A percentile compares a stretch with the other conserved stretches of the same genome.
phyloP scores from a whole-genome alignment of 2,888 invertebrate genomes.

The Alentia gelatinosa region DNA sequence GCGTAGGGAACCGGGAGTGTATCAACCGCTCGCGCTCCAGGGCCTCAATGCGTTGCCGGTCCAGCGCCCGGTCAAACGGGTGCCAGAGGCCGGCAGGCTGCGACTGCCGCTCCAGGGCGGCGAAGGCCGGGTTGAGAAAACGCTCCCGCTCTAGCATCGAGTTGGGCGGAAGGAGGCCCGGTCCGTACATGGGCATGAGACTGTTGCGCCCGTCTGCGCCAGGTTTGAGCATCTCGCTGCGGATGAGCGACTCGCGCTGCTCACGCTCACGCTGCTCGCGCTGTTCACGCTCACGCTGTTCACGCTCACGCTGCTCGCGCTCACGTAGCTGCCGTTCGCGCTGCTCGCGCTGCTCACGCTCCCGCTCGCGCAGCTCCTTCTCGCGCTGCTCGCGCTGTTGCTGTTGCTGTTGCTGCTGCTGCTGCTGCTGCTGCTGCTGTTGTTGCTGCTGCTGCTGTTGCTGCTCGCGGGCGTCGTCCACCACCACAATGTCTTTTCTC shows the following conservation, averaged over 20 bases:
- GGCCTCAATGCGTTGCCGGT: constrained; percentile 52
- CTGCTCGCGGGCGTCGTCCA: constrained; percentile 41
- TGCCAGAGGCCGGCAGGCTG: constrained; percentile 43
- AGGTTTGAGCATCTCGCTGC: constrained; percentile 4
- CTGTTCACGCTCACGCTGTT: background rate
- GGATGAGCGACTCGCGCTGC: background rate
- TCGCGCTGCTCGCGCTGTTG: background rate
- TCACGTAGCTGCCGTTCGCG: background rate
- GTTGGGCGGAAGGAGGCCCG: constrained; percentile 34
- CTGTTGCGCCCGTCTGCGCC: constrained; percentile 8
- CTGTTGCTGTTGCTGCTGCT: background rate
- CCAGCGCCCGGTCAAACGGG: constrained; percentile 55
- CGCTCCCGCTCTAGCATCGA: constrained; percentile 46
- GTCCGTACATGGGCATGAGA: constrained; percentile 17
- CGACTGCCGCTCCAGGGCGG: constrained; percentile 54
- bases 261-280: constrained; percentile 5
- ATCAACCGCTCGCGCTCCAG: constrained; percentile 54
- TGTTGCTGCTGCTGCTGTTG: background rate
- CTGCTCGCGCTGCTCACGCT: background rate
- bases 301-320: constrained; percentile 35
- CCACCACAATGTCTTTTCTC: constrained; percentile 52
- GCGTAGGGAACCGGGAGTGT: constrained; percentile 36
- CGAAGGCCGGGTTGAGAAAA: constrained; percentile 23
- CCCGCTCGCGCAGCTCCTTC: background rate
- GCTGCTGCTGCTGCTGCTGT: background rate